phyloP scores from a whole-genome alignment of 2,797 vertebrate species.

The Crenuchus spilurus region DNA sequence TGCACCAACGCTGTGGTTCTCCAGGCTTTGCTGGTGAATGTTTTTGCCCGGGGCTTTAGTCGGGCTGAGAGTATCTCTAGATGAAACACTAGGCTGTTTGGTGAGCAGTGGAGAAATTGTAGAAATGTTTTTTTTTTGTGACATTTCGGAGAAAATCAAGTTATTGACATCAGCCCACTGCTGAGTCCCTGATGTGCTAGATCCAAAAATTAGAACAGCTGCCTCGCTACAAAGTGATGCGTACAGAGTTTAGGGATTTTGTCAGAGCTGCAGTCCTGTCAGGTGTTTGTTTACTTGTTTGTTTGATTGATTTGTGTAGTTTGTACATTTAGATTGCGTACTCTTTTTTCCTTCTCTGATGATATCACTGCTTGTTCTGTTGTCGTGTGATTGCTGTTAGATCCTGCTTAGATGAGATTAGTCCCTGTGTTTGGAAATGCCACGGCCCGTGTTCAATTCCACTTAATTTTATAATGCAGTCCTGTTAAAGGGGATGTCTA shows the following conservation, averaged over 20 bases:
- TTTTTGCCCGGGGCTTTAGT: not conserved
- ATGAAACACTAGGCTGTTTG: not conserved
- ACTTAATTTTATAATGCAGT: not conserved
- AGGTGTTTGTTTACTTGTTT: not conserved
- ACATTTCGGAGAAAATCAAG: not conserved
- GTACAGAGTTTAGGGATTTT: not conserved
- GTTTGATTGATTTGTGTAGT: not conserved
- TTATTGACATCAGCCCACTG: not conserved
- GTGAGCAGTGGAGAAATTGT: too few relatives aligned
- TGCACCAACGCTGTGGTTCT: too few relatives aligned
- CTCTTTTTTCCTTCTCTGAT: not conserved
- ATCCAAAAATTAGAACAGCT: too few relatives aligned
- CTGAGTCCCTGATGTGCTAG: not conserved
- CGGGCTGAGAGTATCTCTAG: not conserved
- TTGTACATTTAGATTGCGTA: not conserved
- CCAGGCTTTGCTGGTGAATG: not conserved
- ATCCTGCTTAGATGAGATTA: not conserved
- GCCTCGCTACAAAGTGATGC: not conserved
- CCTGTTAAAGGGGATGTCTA: not conserved
- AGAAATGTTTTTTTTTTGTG: not conserved
- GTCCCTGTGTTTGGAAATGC: not conserved
- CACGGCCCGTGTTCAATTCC: not conserved
- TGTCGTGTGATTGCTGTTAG: not conserved
- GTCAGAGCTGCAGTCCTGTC: not conserved
- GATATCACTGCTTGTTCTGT: not conserved